Base-by-base conservation (phyloP, 2,797 vertebrate genomes). In the Characodon lateralis region DNA sequence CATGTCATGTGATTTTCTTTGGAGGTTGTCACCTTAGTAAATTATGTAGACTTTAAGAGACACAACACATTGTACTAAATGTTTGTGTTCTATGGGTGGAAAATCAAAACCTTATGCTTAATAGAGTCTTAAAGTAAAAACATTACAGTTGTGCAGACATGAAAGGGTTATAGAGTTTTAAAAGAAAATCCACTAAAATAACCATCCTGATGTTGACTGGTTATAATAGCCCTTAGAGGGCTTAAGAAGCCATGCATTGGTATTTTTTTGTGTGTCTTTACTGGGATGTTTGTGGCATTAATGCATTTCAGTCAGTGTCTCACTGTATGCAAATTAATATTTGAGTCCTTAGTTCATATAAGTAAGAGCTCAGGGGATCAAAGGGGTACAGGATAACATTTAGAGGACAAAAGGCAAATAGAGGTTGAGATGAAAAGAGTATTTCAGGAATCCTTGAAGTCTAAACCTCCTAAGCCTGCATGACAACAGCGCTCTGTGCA, bases 381-480 rank as follows among this genome's bases (percentile, higher is more conserved):
- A 16, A 68, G 41, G 66, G 26, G 31, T 26, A 20, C 59, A 63
- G 59, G 31, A 31, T 26, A 28, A 18, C 20, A 66, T 66, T 66
- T 66, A 66, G 22, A 20, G 50, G 9, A 71, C 26, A 22, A 22
- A 20, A 24, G 5, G 26, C 59, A 28, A 14, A 28, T 16, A 31
- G 26, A 31, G 26, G 18, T 8, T 53, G 70, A n/a, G 31, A 31
- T 31, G 28, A 53, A 78, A 69, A 46, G 65, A 68, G 14, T 46
- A 26, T 26, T 46, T 48, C 41, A 69, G 24, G 41, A 26, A 16
- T 69, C 66, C 41, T 69, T 75, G 74, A 80, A 77, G 24, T 43
- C 12, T 76, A 8, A 77, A 65, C 74, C 48, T 82, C 68, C 26
- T 81, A 56, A 77, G 28, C 78, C 53, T 69, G 24, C 63, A 55